Base-by-base conservation (phyloP, 2,888 invertebrate genomes). In the Tetragnatha montana region DNA sequence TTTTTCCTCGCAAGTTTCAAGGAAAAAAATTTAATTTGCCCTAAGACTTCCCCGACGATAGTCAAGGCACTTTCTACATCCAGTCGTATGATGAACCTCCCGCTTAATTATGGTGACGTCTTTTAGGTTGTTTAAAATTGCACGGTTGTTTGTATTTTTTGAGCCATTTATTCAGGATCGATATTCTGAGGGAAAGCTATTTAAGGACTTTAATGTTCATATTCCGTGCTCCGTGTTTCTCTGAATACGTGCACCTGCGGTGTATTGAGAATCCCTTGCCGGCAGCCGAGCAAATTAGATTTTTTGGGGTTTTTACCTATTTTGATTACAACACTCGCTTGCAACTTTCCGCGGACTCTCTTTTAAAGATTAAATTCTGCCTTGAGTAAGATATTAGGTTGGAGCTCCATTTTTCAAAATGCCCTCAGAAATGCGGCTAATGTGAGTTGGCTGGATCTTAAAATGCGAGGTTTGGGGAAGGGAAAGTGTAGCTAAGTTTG, bases 161-260 rank as follows among this genome's bases (percentile, higher is more conserved):
- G 22, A n/a, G 50, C 19, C 78, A 81, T 70, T 84, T 81, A 35
- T 19, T n/a, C 50, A 0, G 50, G 81, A 81, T 81, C 81, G 22
- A 74, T 87, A 81, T n/a, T 69, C 75, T 17, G 22, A 49, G 51
- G 75, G 75, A 75, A 75, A 74, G 87, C 75, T 51, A 87, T 87
- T 87, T 87, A 81, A 75, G 81, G 75, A 81, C 69, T 87, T 87
- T 87, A 87, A 87, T 87, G 87, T 70, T 74, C 87, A 75, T 74
- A 87, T 87, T 87, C 80, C 87, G 87, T 87, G 87, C 50, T 75
- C 51, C 47, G 68, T 60, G 80, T 86, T 86, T 50, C 80, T 71
- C 86, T 49, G 60, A 80, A 74, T 74, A 73, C n/a, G 21, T 79
- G 78, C 78, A 78, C 70, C 78, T 85, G 78, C 51, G 71, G 70